Evolutionary conservation across 37 sponge, comb jelly and placozoan species (phyloP).

Genomic region (Spongilla lacustris): DNA sequence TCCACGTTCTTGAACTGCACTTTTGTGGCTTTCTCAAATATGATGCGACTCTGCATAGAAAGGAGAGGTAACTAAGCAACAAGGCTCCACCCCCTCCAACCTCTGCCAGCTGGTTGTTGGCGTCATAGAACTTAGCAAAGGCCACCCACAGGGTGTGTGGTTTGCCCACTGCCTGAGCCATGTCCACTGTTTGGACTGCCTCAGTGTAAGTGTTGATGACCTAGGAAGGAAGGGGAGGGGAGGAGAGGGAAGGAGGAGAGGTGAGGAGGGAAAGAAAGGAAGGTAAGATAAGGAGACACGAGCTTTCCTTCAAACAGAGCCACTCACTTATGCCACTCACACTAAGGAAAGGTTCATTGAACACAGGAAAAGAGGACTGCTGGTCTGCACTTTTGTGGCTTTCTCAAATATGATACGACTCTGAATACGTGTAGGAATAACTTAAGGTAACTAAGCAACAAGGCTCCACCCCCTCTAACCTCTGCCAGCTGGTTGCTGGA

Average conservation of each 20-base stretch:
- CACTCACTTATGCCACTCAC: conserved; percentile 98
- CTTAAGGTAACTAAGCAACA: too few species aligned
- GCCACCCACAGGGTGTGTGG: conserved; percentile 88
- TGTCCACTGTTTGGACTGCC: conserved; percentile 95
- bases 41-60: conserved; percentile 67
- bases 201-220: conserved; percentile 93
- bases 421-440: too few species aligned
- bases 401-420: conserved; percentile 92
- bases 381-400: conserved; percentile 88
- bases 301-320: conserved; percentile 86
- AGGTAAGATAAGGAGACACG: too few species aligned
- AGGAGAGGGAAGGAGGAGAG: too few species aligned
- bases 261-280: too few species aligned
- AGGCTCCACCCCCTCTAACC: conserved; percentile 12
- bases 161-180: conserved; percentile 88
- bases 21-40: conserved; percentile 92
- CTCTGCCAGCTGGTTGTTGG: conserved; percentile 86
- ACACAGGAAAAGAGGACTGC: too few species aligned
- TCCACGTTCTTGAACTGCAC: conserved; percentile 87
- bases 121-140: conserved; percentile 96
- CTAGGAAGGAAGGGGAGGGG: not conserved
- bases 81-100: conserved; percentile 3
- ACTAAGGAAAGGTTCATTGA: conserved; percentile 21
- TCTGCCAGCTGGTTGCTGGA: conserved; percentile 85
- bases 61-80: not conserved